Evolutionary conservation across 2,113 vertebrate species (phyloP).

Genomic region (Phaethon lepturus): DNA sequence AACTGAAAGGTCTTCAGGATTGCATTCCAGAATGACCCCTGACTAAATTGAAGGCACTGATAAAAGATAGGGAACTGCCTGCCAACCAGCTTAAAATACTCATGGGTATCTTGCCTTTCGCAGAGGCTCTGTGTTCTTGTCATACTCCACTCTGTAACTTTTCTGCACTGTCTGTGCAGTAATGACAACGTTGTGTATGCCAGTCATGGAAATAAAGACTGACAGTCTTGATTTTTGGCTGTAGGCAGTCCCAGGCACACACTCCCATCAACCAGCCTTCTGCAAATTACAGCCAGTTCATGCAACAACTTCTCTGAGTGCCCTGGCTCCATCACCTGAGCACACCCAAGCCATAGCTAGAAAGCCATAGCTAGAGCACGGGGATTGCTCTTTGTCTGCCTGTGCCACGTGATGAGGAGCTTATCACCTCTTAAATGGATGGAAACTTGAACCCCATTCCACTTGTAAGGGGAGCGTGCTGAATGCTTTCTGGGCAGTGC

Average conservation of each 20-base stretch:
- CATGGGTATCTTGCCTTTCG: background rate
- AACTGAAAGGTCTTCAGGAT: background rate
- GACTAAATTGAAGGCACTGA: background rate
- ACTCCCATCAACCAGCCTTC: background rate
- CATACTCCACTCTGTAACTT: background rate
- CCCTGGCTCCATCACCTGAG: background rate
- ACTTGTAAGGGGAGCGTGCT: background rate
- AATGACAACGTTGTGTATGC: background rate
- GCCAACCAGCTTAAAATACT: background rate
- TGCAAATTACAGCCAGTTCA: background rate
- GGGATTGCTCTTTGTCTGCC: slow-evolving; percentile 10
- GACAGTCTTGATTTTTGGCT: background rate
- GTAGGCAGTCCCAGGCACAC: background rate
- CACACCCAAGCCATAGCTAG: background rate
- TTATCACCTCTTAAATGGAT: background rate
- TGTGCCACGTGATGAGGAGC: background rate
- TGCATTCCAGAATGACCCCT: background rate
- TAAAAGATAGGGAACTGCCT: background rate
- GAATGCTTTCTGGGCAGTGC: background rate
- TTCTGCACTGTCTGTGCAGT: background rate
- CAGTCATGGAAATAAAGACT: background rate
- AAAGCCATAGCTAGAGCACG: accelerated
- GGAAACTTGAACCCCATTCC: slow-evolving; percentile 11
- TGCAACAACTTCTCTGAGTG: background rate
- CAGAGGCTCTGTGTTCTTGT: background rate